phyloP scores from a whole-genome alignment of 2,797 vertebrate genomes.

The Aldrovandia affinis region DNA sequence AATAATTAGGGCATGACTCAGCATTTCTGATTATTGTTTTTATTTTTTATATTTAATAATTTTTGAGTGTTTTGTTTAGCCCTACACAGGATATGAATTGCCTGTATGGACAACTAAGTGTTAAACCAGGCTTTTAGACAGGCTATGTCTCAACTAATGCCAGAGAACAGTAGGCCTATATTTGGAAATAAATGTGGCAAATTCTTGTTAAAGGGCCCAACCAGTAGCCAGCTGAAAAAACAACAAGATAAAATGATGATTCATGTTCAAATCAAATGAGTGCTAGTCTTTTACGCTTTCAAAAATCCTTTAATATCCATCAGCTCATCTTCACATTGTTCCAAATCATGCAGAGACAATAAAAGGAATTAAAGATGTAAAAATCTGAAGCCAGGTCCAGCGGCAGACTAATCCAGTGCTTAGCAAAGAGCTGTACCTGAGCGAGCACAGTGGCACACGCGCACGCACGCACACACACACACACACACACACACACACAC shows the following conservation, averaged over 20 bases:
- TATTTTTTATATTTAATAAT: neutral
- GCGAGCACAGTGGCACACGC: neutral
- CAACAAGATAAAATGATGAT: neutral
- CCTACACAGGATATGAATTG: too few species aligned
- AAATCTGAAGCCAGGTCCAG: neutral
- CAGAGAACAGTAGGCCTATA: neutral
- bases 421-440: neutral
- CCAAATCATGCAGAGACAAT: neutral
- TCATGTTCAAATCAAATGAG: neutral
- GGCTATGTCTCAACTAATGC: too few species aligned
- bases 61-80: too few species aligned
- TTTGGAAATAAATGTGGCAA: neutral
- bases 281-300: neutral
- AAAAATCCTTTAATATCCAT: neutral
- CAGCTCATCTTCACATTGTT: neutral
- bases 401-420: neutral
- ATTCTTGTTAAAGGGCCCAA: neutral
- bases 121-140: too few species aligned
- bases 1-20: neutral
- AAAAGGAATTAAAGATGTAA: neutral
- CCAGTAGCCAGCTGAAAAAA: neutral
- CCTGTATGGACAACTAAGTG: too few species aligned
- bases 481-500: slow-evolving; percentile 9
- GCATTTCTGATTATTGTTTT: too few species aligned
- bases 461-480: neutral